A percentile compares a stretch with the other conserved stretches of the same genome.
These are phyloP conservation scores for Belgica antarctica DNA, from an alignment of 2,888 invertebrate genomes.

Conservation along the genomic window DNA sequence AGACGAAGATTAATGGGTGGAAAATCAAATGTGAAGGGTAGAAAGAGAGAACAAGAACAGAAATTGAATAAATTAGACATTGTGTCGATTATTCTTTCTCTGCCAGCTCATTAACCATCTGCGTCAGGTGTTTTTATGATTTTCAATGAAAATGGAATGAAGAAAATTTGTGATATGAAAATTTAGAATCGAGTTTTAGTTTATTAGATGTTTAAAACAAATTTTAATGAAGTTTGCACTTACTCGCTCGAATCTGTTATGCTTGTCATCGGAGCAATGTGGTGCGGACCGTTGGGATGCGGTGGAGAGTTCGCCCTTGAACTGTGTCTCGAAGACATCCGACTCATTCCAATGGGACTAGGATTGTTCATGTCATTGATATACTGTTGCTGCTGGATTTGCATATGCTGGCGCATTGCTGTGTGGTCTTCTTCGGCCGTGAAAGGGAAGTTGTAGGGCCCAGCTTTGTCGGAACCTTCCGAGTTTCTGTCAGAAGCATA, in stretches of 20 bases:
- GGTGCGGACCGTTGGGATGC: conserved; percentile 58
- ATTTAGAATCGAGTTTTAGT: not conserved
- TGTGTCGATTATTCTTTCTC: conserved; percentile 50
- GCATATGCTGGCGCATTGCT: conserved; percentile 50
- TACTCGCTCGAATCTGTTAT: conserved; percentile 66
- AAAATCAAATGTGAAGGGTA: not conserved
- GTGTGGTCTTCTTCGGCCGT: conserved; percentile 78
- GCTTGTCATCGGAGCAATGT: conserved; percentile 62
- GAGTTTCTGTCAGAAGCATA: conserved; percentile 64
- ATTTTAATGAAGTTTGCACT: conserved; percentile 53
- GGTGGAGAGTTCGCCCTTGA: conserved; percentile 55
- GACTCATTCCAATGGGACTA: conserved; percentile 50
- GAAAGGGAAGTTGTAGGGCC: conserved; percentile 81
- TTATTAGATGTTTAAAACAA: not conserved
- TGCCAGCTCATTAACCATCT: conserved; percentile 49
- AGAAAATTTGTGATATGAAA: not conserved
- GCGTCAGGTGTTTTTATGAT: conserved; percentile 49
- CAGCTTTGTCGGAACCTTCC: conserved; percentile 71
- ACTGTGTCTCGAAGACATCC: conserved; percentile 51
- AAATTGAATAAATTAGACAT: conserved; percentile 52
- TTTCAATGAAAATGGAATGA: not conserved
- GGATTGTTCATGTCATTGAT: conserved; percentile 61
- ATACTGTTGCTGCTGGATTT: conserved; percentile 51
- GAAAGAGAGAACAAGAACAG: conserved; percentile 44
- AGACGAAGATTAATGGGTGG: not conserved